Evolutionary conservation across 2,113 vertebrate genomes (phyloP).

Genomic region (Platichthys flesus): DNA sequence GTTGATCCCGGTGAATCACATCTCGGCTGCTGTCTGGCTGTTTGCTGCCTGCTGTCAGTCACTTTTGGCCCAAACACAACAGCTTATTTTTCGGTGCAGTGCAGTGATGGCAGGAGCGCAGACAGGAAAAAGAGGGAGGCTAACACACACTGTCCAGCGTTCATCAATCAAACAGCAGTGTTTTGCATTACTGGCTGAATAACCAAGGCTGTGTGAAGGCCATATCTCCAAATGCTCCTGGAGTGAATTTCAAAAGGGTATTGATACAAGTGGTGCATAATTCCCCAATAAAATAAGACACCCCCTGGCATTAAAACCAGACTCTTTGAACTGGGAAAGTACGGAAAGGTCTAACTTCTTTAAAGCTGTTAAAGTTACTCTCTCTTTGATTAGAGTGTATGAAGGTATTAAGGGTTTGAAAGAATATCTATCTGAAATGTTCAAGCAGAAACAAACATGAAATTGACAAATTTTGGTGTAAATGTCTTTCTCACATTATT

Average conservation of each 20-base stretch:
- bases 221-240: conserved; percentile 13
- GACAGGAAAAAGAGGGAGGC: conserved; percentile 36
- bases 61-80: conserved; percentile 60
- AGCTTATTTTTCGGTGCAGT: conserved; percentile 51
- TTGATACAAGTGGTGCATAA: conserved; percentile 34
- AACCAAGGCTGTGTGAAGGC: conserved; percentile 49
- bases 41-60: conserved; percentile 68
- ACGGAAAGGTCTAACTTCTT: not conserved
- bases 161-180: conserved; percentile 53
- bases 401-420: no score
- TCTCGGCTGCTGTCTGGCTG: conserved; percentile 58
- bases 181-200: conserved; percentile 48
- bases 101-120: conserved; percentile 39
- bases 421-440: no score
- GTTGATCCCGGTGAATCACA: conserved; percentile 65
- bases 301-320: not conserved
- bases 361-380: not conserved
- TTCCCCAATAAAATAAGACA: conserved; percentile 23
- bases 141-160: conserved; percentile 50
- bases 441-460: no score
- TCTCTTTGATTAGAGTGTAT: no score
- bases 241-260: conserved; percentile 46
- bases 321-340: not conserved
- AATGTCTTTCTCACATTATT: no score
- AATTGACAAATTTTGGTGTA: no score